A percentile compares a stretch with the other conserved stretches of the same genome.
Conservation (phyloP, 2,113 vertebrate species). For the Forbesichthys papilliferus region DNA sequence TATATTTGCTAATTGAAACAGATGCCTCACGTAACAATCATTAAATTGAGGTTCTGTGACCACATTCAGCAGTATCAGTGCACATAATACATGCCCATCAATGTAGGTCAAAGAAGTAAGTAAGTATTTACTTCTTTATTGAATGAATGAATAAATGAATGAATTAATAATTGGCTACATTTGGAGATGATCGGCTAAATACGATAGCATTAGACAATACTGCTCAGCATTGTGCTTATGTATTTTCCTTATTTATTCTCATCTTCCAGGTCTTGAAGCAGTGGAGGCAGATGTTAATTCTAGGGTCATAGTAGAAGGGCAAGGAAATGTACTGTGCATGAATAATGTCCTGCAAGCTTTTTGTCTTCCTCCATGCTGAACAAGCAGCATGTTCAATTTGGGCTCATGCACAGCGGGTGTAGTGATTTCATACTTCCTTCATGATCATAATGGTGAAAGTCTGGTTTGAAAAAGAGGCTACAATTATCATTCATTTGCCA, state of each 20-base stretch:
- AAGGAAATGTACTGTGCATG: slow-evolving; percentile 48
- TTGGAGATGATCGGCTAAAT: too few species aligned
- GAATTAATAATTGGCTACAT: neutral
- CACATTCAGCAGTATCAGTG: too few species aligned
- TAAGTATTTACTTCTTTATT: neutral
- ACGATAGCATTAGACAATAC: too few species aligned
- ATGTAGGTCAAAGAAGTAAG: neutral
- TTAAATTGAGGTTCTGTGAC: slow-evolving; percentile 20
- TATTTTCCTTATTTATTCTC: slow-evolving; percentile 15
- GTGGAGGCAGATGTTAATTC: slow-evolving; percentile 53
- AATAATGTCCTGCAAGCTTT: slow-evolving; percentile 46
- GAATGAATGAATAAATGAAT: neutral
- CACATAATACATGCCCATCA: too few species aligned
- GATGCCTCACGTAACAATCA: slow-evolving; percentile 16
- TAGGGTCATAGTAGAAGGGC: slow-evolving; percentile 36
- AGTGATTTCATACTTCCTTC: neutral
- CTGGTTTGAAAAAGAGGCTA: slow-evolving; percentile 32
- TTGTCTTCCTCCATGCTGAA: slow-evolving; percentile 7
- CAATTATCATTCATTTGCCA: slow-evolving; percentile 17
- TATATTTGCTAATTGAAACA: slow-evolving; percentile 58
- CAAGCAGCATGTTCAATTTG: neutral
- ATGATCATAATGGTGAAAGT: slow-evolving; percentile 42
- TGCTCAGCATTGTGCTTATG: slow-evolving; percentile 2
- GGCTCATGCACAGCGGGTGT: neutral
- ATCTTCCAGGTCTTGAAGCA: slow-evolving; percentile 7